Base-by-base conservation (phyloP, 1,140 invertebrate genomes). In the Megalonaias nervosa region DNA sequence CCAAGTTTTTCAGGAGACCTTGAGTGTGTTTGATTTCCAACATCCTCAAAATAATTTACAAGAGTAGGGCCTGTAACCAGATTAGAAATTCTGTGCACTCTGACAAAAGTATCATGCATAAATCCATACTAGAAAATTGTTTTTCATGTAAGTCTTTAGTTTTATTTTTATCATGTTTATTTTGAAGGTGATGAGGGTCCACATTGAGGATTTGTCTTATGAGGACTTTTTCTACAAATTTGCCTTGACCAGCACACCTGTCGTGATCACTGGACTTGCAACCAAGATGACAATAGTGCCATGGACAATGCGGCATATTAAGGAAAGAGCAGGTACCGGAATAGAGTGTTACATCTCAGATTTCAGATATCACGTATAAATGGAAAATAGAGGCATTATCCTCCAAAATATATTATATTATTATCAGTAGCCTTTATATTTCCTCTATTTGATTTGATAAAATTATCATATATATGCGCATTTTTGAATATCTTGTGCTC, bases 191-290 rank as follows among this genome's bases (percentile, higher is more conserved):
- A 79, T 81, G 15, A 80, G 81, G 69, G 71, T 82, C 23, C 79
- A 83, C 38, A 71, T 56, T 0, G 58, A 75, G 16, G 61, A 81
- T 16, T 71, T 88, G 62, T 79, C 74, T 56, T 68, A 74, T 58
- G 58, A 80, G 38, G 83, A 85, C 21, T 87, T 88, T 64, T 74
- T 76, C 57, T 62, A 75, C 17, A 79, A 81, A 9, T 87, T 81
- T 79, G 81, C 80, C 19, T n/a, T 68, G n/a, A 77, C 67, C 17
- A 79, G 82, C 48, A 81, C 61, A 17, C 87, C 87, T 64, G 81
- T 88, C 9, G 80, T 88, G n/a, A 83, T 88, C n/a, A 84, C 83
- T 14, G 84, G 74, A 31, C 26, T 85, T 13, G 81, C 82, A 23
- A 16, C 56, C 9, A 71, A 80, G 17, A 83, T 88, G 65, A 86